A percentile compares a stretch with the other conserved stretches of the same genome.
Evolutionary conservation across 2,797 vertebrate species (phyloP).

Genomic region (Rhinichthys osculus): DNA sequence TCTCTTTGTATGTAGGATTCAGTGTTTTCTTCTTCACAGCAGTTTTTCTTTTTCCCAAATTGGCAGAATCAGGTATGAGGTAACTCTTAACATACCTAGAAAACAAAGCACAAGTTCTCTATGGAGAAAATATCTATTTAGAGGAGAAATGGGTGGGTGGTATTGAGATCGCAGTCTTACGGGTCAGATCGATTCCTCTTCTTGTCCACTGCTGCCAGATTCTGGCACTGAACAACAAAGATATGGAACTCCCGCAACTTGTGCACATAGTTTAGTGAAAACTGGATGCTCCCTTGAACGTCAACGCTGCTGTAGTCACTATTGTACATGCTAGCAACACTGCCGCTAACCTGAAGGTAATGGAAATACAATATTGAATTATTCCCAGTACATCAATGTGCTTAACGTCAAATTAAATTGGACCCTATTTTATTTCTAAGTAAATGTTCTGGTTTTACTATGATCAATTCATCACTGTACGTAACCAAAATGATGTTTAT

Average conservation of each 20-base stretch:
- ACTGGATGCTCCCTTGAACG: constrained; percentile 91
- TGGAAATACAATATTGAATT: not conserved
- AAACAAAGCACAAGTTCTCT: constrained; percentile 43
- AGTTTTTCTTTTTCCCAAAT: constrained; percentile 95
- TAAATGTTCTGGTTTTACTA: not conserved
- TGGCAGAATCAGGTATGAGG: constrained; percentile 89
- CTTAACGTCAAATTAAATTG: not conserved
- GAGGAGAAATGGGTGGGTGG: not conserved
- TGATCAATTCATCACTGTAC: not conserved
- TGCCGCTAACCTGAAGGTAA: constrained; percentile 86
- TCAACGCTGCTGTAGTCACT: constrained; percentile 89
- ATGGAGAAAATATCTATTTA: constrained; percentile 6
- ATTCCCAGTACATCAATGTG: constrained; percentile 31
- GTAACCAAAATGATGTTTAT: not conserved
- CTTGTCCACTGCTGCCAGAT: constrained; percentile 88
- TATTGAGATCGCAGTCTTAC: constrained; percentile 79
- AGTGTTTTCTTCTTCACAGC: constrained; percentile 93
- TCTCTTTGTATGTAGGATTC: constrained; percentile 95
- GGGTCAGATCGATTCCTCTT: constrained; percentile 93
- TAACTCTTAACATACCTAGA: constrained; percentile 95
- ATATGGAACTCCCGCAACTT: constrained; percentile 91
- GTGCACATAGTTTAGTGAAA: constrained; percentile 92
- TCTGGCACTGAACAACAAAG: constrained; percentile 89
- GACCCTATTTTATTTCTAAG: not conserved
- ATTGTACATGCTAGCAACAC: constrained; percentile 91